phyloP scores from a whole-genome alignment of 2,113 vertebrate species.

The Ranitomeya variabilis region DNA sequence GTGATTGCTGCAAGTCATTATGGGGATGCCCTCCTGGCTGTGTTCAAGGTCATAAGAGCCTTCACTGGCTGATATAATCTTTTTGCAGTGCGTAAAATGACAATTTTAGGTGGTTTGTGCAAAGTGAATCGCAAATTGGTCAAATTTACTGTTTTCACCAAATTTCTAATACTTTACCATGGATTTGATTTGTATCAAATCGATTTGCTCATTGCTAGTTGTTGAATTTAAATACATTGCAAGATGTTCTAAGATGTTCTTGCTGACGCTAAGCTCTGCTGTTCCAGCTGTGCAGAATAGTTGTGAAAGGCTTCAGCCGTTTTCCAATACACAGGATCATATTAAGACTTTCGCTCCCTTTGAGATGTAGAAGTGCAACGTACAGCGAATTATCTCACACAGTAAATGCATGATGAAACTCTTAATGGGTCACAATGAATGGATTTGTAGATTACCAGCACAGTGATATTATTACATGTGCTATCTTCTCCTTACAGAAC shows the following conservation, averaged over 20 bases:
- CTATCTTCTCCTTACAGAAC: background rate
- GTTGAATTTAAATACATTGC: background rate
- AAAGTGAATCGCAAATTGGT: no score
- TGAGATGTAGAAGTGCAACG: background rate
- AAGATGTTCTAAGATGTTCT: constrained; percentile 7
- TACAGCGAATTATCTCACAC: background rate
- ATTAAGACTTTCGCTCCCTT: background rate
- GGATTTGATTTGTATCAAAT: no score
- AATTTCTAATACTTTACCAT: no score
- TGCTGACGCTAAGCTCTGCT: background rate
- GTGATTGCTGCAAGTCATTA: no score
- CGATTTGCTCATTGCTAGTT: background rate
- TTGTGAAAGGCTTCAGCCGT: constrained; percentile 19
- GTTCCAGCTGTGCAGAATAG: background rate
- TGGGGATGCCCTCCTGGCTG: no score
- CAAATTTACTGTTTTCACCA: no score
- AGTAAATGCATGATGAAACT: background rate
- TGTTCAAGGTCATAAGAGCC: no score
- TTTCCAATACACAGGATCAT: constrained; percentile 15
- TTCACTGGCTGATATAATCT: no score
- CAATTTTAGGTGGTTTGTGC: no score
- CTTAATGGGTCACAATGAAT: background rate
- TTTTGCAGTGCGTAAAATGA: no score
- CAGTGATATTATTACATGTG: background rate
- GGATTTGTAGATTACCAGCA: constrained; percentile 1